A percentile compares a stretch with the other conserved stretches of the same genome.
Conservation (phyloP, 2,888 invertebrate genomes). For the Acleris laterana region DNA sequence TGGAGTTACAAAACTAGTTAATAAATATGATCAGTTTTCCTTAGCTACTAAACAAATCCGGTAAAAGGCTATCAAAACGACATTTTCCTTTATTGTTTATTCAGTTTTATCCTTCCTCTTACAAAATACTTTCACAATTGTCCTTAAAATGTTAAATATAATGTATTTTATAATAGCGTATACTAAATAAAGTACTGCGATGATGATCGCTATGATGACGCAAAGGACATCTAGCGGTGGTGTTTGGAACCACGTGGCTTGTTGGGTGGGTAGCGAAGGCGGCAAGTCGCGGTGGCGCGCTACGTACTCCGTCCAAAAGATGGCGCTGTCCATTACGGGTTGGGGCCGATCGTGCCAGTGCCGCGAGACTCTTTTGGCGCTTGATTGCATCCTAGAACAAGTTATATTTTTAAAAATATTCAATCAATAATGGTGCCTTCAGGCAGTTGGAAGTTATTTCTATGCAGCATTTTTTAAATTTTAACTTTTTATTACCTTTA, state of each 20-base stretch:
- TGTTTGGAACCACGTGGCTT: constrained; percentile 56
- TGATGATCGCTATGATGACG: constrained; percentile 47
- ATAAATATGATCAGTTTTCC: neutral
- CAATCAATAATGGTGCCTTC: no score
- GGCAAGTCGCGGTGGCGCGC: constrained; percentile 73
- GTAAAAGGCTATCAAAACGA: neutral
- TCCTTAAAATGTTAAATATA: constrained; percentile 42
- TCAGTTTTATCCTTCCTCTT: constrained; percentile 49
- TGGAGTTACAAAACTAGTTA: no score
- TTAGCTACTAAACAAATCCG: neutral
- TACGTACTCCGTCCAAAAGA: constrained; percentile 87
- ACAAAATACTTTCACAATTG: constrained; percentile 40
- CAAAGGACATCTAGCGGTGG: constrained; percentile 63
- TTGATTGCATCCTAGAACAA: constrained; percentile 61
- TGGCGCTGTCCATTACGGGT: constrained; percentile 83
- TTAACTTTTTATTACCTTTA: no score
- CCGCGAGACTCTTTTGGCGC: constrained; percentile 74
- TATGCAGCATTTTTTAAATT: no score
- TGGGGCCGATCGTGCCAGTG: constrained; percentile 83
- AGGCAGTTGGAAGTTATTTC: no score
- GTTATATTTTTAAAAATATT: no score
- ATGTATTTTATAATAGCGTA: constrained; percentile 47
- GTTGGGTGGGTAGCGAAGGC: constrained; percentile 54
- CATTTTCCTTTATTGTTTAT: constrained; percentile 35
- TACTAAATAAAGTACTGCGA: constrained; percentile 45